phyloP scores from a whole-genome alignment of 2,888 invertebrate genomes.

The Brachynemurus nebulosus region DNA sequence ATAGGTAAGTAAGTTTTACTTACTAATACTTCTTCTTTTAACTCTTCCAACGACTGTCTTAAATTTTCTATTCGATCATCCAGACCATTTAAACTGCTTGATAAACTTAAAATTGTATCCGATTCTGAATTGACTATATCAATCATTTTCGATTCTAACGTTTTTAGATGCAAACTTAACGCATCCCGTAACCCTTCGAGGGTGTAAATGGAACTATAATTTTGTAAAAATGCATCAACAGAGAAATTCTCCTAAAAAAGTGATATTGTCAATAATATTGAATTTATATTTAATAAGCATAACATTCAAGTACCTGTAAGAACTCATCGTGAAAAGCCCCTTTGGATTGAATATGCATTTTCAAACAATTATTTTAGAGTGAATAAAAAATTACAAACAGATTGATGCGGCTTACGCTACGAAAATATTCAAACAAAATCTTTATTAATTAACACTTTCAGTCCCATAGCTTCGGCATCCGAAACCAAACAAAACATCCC shows the following conservation, averaged over 20 bases:
- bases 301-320: not conserved
- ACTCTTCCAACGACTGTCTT: constrained; percentile 62
- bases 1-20: too few relatives aligned
- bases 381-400: too few relatives aligned
- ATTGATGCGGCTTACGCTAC: too few relatives aligned
- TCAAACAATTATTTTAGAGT: too few relatives aligned
- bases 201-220: constrained; percentile 53
- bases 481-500: too few relatives aligned
- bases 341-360: not conserved
- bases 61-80: constrained; percentile 76
- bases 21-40: constrained; percentile 74
- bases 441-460: too few relatives aligned
- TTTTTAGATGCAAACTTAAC: constrained; percentile 77
- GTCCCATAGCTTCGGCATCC: too few relatives aligned
- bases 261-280: not conserved
- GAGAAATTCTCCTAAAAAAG: constrained; percentile 68
- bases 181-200: constrained; percentile 82
- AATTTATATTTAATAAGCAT: not conserved
- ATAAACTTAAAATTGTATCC: constrained; percentile 92
- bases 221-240: constrained; percentile 82
- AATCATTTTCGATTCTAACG: constrained; percentile 87
- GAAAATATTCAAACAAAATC: too few relatives aligned
- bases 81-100: constrained; percentile 85
- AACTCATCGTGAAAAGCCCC: not conserved
- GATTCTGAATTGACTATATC: constrained; percentile 97